Base-by-base conservation (phyloP, 35 echinoderm and acorn worm genomes). In the Acanthaster planci region DNA sequence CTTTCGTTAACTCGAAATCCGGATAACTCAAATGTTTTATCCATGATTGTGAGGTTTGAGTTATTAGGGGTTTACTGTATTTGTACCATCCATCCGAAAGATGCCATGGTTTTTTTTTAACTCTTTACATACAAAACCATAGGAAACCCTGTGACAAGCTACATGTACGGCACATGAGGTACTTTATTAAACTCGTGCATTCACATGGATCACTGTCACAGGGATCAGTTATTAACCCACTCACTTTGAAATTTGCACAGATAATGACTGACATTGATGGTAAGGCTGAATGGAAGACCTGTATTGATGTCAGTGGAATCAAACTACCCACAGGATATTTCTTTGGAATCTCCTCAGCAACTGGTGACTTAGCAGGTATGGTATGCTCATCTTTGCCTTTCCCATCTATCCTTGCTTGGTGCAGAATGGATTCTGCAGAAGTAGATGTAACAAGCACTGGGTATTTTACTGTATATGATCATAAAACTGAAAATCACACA, bases 241-340 rank as follows among this genome's bases (percentile, higher is more conserved):
- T 23, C 17, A 27, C n/a, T 68, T 3, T 27, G n/a, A 68, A 68
- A 3, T 17, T 17, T 79, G 37, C n/a, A 1, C 52, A 97, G 95
- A 78, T 97, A 30, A 97, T 97, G 95, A 90, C 87, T 68, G 95
- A 97, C 72, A 93, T 97, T 47, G 88, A 92, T 36, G 88, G 84
- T 18, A 85, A 93, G 40, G 50, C 76, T 35, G 87, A 97, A 80
- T 97, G 95, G 95, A 93, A 97, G 87, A 78, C 88, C 38, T 97
- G 95, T 85, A 32, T 97, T 54, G 95, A 97, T 78, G 88, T 90
- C 0, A 52, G 78, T 3, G 79, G 88, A 14, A 39, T 97, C 18
- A 57, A 78, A 42, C 77, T 97, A 34, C 95, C 95, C 9, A 97
- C 91, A 16, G 95, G 95, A 10, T 93, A 90, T 51, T 97, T 38